Base-by-base conservation (phyloP, 2,797 vertebrate genomes). In the Acropternis orthonyx region DNA sequence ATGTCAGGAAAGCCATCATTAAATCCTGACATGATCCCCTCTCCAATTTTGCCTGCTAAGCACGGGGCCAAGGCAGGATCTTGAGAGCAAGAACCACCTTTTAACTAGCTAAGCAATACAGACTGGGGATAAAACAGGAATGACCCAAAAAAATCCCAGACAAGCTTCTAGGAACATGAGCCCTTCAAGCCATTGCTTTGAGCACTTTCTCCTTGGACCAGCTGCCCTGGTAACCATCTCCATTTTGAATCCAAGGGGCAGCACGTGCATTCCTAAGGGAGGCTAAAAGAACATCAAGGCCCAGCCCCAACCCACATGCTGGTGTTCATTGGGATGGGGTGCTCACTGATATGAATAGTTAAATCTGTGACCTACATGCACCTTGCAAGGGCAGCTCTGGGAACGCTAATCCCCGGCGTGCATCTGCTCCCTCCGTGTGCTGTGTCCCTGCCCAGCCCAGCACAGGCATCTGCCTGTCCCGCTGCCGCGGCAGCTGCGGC, bases 281-380 rank as follows among this genome's bases (percentile, higher is more conserved):
- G 11, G 26, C 48, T 63, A 28, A 68, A 87, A 51, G 18, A 65
- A 5, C 39, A 69, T 4, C n/a, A n/a, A 62, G 26, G 67, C 13
- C 9, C 36, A 41, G 23, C 23, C n/a, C 32, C 56, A 37, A 34
- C 17, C 41, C 0, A 0, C 26, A 34, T 0, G 0, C 54, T 6
- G 27, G 24, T 0, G 0, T 32, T 49, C 8, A 10, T 18, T 19
- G 63, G 59, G 5, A 54, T 9, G 20, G 82, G 49, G 59, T 5
- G 27, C 32, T 49, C 6, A 0, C 59, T 19, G 24, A 28, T 56
- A 49, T 1, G 44, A 59, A 63, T 10, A 74, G 80, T 36, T 93
- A 59, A 72, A 86, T 92, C 89, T 86, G 62, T 96, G 96, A 95
- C 92, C 96, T 92, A 82, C 55, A 67, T 59, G 41, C 37, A 85